These are phyloP conservation scores for Linnaemya vulpina DNA, from an alignment of 2,888 invertebrate species.

Conservation along the genomic window DNA sequence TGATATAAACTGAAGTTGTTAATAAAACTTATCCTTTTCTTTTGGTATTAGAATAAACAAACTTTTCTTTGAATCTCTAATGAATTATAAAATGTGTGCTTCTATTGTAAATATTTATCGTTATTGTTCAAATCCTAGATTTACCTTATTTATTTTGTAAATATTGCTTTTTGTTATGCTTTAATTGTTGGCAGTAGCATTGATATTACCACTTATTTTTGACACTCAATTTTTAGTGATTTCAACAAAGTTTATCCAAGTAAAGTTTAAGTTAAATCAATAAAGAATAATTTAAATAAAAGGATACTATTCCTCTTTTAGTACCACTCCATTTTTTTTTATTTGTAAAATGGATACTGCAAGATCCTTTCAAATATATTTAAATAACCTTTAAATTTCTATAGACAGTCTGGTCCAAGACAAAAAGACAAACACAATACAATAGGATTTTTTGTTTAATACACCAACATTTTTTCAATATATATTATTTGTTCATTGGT, in stretches of 20 bases:
- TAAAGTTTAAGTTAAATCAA: conserved; percentile 27
- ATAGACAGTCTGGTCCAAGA: conserved; percentile 13
- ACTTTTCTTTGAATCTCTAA: conserved; percentile 10
- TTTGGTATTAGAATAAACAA: background rate
- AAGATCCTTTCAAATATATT: background rate
- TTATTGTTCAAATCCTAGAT: conserved; percentile 22
- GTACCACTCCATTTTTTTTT: background rate
- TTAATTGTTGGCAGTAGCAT: conserved; percentile 61
- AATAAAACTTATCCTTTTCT: background rate
- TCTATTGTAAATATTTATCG: conserved; percentile 33
- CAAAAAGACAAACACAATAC: background rate
- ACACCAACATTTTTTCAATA: background rate
- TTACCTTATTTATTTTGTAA: conserved; percentile 21
- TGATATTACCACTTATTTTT: conserved; percentile 45
- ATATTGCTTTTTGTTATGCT: conserved; percentile 24
- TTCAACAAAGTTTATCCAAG: conserved; percentile 6
- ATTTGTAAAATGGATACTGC: conserved; percentile 25
- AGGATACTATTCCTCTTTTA: conserved; percentile 21
- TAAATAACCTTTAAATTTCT: conserved; percentile 6
- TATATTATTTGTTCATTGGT: background rate
- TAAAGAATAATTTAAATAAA: background rate
- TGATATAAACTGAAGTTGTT: background rate
- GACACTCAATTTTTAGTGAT: conserved; percentile 21
- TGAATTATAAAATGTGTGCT: conserved; percentile 27
- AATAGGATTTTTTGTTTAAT: background rate